Base-by-base conservation (phyloP, 2,113 vertebrate species). In the Chrysemys picta region DNA sequence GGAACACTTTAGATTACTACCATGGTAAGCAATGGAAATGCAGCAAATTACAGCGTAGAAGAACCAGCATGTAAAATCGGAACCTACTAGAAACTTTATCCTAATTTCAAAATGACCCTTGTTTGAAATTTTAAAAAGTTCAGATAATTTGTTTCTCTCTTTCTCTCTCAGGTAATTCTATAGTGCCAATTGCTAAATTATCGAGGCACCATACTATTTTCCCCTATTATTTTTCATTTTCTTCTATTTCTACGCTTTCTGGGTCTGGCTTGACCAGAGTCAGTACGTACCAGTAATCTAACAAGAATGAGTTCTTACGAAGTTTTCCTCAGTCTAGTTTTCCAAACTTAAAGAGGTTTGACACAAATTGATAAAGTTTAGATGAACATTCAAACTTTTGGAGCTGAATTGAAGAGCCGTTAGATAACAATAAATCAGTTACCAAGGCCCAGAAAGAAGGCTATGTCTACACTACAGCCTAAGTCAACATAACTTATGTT, bases 371-470 rank as follows among this genome's bases (percentile, higher is more conserved):
- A 87, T 94, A 54, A 94, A 79, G 47, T 89, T 89, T 80, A 93
- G 57, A 56, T 87, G 54, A 90, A 83, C 91, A 90, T 91, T 87
- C 94, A 96, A 93, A 93, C 52, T 42, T 93, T 93, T 81, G 80
- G 57, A 91, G 47, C 88, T 85, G 10, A 47, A 75, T 96, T 89
- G 80, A 82, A 89, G 42, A 91, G 81, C 85, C 93, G 91, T 94
- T 93, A 90, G 93, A 24, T 82, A 24, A 38, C 35, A 53, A 91
- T 86, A 96, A 45, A 94, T 95, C 87, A 85, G 62, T 96, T 95
- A 93, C 85, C 90, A 93, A 88, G 80, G 59, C 56, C 22, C 59
- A 92, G 69, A 97, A 97, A 42, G 76, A n/a, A 54, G 49, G 27
- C 25, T 62, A 31, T 29, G 29, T 31, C 57, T 62, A 62, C 12